phyloP scores from a whole-genome alignment of 2,797 vertebrate genomes.

The Acipenser transmontanus region DNA sequence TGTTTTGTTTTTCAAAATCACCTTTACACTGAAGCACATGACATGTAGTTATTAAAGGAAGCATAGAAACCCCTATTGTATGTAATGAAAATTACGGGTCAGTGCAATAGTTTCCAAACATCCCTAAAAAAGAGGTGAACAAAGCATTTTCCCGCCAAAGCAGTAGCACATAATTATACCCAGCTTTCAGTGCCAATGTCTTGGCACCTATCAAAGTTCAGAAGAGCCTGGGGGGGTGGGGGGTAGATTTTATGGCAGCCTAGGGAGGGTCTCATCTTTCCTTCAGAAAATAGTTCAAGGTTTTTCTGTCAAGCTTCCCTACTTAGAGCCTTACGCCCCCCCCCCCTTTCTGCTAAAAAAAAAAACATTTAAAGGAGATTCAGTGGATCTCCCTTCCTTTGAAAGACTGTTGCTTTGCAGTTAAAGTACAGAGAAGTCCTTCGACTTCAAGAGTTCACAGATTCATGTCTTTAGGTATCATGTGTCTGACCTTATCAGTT shows the following conservation, averaged over 20 bases:
- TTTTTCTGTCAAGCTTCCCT: constrained; percentile 84
- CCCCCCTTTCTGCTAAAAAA: constrained; percentile 68
- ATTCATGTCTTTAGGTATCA: constrained; percentile 92
- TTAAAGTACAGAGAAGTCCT: constrained; percentile 66
- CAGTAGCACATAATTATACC: constrained; percentile 64
- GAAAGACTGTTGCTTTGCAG: constrained; percentile 72
- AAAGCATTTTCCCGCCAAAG: constrained; percentile 59
- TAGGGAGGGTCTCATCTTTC: constrained; percentile 93
- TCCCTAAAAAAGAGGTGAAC: constrained; percentile 47
- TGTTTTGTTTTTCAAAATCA: too few relatives aligned
- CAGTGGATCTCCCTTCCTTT: constrained; percentile 76
- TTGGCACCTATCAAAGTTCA: constrained; percentile 81
- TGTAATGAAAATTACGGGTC: too few relatives aligned
- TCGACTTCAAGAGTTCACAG: constrained; percentile 87
- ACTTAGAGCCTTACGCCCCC: constrained; percentile 75
- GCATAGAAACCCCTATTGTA: too few relatives aligned
- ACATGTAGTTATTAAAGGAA: too few relatives aligned
- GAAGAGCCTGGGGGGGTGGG: constrained; percentile 70
- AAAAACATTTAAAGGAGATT: constrained; percentile 70
- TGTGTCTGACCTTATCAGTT: constrained; percentile 90
- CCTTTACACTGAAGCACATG: too few relatives aligned
- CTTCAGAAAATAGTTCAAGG: constrained; percentile 87
- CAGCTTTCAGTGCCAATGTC: constrained; percentile 73
- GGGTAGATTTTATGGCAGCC: constrained; percentile 84
- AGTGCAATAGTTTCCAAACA: too few relatives aligned